Conservation (phyloP, 2,888 invertebrate species). For the Rhopalosiphum nymphaeae region DNA sequence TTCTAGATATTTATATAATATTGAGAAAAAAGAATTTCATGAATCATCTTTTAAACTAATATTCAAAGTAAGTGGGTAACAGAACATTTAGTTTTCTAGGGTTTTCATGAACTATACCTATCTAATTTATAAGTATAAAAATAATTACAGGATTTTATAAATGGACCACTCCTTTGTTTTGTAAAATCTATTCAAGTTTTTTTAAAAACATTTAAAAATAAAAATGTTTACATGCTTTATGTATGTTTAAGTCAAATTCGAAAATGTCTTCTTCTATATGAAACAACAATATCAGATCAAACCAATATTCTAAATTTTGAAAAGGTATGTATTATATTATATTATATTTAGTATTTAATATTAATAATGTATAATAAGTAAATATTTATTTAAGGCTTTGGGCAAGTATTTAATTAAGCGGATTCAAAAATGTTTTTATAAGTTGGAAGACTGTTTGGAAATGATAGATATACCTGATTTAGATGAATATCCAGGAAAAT, state of each 20-base stretch:
- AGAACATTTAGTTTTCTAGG: background rate
- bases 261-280: slow-evolving; percentile 52
- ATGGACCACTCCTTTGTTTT: slow-evolving; percentile 50
- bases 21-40: background rate
- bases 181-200: slow-evolving; percentile 54
- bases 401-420: slow-evolving; percentile 33
- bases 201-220: slow-evolving; percentile 27
- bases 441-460: slow-evolving; percentile 49
- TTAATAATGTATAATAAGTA: background rate
- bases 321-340: slow-evolving; percentile 35
- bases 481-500: slow-evolving; percentile 60
- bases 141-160: slow-evolving; percentile 41
- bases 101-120: background rate
- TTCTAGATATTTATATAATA: background rate
- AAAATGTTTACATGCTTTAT: slow-evolving; percentile 53
- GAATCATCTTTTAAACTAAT: background rate
- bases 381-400: slow-evolving; percentile 24
- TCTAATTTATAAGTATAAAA: background rate
- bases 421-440: slow-evolving; percentile 61
- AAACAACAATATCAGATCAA: slow-evolving; percentile 1
- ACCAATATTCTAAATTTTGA: slow-evolving; percentile 18
- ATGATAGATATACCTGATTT: slow-evolving; percentile 26
- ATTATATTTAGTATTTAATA: background rate
- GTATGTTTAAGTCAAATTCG: slow-evolving; percentile 62
- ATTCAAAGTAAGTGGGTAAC: slow-evolving; percentile 39